Conservation (phyloP, 2,888 invertebrate genomes). For the Flexamia atlantica region DNA sequence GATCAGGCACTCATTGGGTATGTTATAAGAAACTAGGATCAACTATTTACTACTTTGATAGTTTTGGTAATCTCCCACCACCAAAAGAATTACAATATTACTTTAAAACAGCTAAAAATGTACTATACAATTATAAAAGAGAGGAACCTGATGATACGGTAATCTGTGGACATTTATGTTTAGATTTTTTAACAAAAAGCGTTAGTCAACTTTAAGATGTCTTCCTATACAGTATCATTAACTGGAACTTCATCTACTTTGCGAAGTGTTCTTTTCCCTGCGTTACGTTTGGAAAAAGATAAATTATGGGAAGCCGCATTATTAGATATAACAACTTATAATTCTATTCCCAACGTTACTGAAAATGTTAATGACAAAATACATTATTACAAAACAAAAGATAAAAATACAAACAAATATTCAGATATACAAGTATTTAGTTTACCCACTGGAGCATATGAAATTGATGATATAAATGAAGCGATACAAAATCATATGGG, state of each 20-base stretch:
- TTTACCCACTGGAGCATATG: constrained; percentile 38
- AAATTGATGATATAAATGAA: constrained; percentile 41
- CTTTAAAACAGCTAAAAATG: constrained; percentile 5
- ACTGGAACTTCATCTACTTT: neutral
- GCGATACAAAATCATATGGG: constrained; percentile 6
- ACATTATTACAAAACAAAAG: neutral
- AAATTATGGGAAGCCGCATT: neutral
- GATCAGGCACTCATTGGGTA: neutral
- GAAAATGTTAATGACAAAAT: constrained; percentile 13
- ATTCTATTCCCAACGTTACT: constrained; percentile 15
- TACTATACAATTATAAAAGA: constrained; percentile 18
- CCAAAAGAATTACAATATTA: neutral
- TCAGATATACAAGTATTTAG: neutral
- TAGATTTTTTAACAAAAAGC: constrained; percentile 36
- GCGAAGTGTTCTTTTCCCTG: neutral
- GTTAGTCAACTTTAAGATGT: constrained; percentile 42
- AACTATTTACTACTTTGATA: constrained; percentile 41
- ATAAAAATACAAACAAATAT: neutral
- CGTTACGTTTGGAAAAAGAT: neutral
- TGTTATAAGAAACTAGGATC: neutral
- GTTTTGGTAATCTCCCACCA: constrained; percentile 49
- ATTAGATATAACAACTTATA: constrained; percentile 46
- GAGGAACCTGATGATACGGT: neutral
- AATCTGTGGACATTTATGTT: constrained; percentile 49
- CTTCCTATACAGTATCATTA: constrained; percentile 33